Evolutionary conservation across 1,140 invertebrate genomes (phyloP), one percentile per base, ranked within the genome.

Genomic region (Asobara japonica): DNA sequence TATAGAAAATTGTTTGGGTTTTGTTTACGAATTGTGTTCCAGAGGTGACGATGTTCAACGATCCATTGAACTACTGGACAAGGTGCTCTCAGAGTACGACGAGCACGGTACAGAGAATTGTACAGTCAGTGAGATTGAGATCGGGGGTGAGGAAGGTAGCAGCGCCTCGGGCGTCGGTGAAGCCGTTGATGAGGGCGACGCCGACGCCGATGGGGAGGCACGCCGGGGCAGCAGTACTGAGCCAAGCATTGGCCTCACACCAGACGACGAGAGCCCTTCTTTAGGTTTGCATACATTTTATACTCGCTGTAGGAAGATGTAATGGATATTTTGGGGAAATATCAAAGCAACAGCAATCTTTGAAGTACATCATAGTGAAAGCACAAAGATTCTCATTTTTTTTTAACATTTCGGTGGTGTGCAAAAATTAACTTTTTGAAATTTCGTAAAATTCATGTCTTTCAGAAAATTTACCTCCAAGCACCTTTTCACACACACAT

Each of bases 71-170:
- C 89, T 95, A 76, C 89, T 95, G 87, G 94, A 95, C 89, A 92
- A 94, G 79, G 94, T 95, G 82, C 90, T 95, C 84, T 95, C 94
- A 75, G 94, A 95, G 88, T 95, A 95, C 88, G 94, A 95, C 90
- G 94, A 95, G 86, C 88, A 91, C 82, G 90, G 85, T 78, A 74
- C 73, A 36, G 82, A 75, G 62, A 71, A 77, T 74, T 78, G 80
- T 66, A 74, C 76, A 72, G 76, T 72, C 64, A 74, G 76, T 69
- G 75, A 66, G 10, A 73, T 56, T n/a, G 73, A 66, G 7, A 75
- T 41, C 67, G 83, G 72, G 65, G 76, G 69, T 74, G 81, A 80
- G 62, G 75, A 72, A 27, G 72, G 71, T 16, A 71, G 48, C 20
- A 71, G 83, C 76, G 62, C 82, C 78, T 31, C 80, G 77, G 72